Base-by-base conservation (phyloP, 2,888 invertebrate genomes). In the Boloria selene region DNA sequence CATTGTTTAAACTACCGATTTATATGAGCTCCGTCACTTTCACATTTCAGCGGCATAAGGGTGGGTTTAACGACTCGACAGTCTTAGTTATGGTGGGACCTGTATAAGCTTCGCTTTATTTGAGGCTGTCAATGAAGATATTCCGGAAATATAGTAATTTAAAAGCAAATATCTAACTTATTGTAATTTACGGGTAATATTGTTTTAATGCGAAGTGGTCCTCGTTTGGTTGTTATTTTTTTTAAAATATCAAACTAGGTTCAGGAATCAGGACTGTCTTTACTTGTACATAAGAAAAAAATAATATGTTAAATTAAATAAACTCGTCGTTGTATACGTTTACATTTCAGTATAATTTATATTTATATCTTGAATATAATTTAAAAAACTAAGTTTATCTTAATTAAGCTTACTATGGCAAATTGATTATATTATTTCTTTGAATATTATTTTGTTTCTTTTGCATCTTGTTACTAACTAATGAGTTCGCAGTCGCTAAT, bases 91-190 rank as follows among this genome's bases (percentile, higher is more conserved):
- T 61, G 47, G 66, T 59, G 38, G 55, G 74, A 72, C 68, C 72
- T 77, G 79, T 78, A 81, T 76, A 78, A 75, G 75, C 73, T 74
- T 78, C 77, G 77, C 80, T 83, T 85, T 84, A 82, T 83, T 80
- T 81, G 82, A 85, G 85, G 83, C 78, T 83, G 85, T 86, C 85
- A 85, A 84, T 83, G 80, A 77, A 75, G 74, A 73, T 56, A 68
- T 47, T 62, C 54, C 22, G 61, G 54, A 51, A 69, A 67, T 65
- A 64, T 61, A 49, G 61, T 54, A 69, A 65, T 64, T 55, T 61
- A 64, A 64, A 66, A 65, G 13, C 55, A 55, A 67, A 69, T 62
- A 62, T 64, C 47, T 44, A 49, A 51, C 53, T 66, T 65, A 52
- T 18, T 16, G 22, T n/a, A 50, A 18, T 18, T 51, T 51, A 26